These are phyloP conservation scores for Dendrocopos noguchii DNA, from an alignment of 2,113 vertebrate genomes.

Conservation along the genomic window DNA sequence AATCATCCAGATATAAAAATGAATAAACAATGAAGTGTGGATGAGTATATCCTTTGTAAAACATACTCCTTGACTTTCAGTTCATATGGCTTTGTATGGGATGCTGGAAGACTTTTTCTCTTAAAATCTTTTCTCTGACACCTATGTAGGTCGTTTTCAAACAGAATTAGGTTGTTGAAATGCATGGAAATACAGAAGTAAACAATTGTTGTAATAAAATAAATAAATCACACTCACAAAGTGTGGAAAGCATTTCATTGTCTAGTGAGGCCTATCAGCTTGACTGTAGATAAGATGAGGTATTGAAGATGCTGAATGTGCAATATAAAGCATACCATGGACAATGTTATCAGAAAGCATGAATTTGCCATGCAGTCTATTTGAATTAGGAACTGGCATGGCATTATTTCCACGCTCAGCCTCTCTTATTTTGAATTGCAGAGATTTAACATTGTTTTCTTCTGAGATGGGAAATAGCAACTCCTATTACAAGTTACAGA, in stretches of 20 bases:
- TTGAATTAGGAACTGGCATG: neutral
- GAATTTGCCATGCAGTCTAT: neutral
- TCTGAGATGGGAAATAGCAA: neutral
- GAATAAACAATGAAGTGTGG: neutral
- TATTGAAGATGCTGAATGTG: neutral
- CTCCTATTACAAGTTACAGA: neutral
- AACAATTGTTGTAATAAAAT: neutral
- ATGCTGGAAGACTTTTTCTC: neutral
- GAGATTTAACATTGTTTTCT: neutral
- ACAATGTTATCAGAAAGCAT: neutral
- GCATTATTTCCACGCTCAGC: neutral
- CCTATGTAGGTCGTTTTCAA: conserved; percentile 11
- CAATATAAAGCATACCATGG: neutral
- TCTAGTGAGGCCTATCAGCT: neutral
- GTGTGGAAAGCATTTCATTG: neutral
- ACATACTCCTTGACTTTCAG: neutral
- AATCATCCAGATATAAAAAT: neutral
- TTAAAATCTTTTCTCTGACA: neutral
- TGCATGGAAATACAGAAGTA: neutral
- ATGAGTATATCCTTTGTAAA: neutral
- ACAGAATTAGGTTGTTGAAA: conserved; percentile 14
- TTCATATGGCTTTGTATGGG: neutral
- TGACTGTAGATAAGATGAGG: neutral
- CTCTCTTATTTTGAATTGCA: neutral
- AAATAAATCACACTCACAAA: neutral